These are phyloP conservation scores for Diuraphis noxia DNA, from an alignment of 1,140 invertebrate genomes.

Conservation along the genomic window DNA sequence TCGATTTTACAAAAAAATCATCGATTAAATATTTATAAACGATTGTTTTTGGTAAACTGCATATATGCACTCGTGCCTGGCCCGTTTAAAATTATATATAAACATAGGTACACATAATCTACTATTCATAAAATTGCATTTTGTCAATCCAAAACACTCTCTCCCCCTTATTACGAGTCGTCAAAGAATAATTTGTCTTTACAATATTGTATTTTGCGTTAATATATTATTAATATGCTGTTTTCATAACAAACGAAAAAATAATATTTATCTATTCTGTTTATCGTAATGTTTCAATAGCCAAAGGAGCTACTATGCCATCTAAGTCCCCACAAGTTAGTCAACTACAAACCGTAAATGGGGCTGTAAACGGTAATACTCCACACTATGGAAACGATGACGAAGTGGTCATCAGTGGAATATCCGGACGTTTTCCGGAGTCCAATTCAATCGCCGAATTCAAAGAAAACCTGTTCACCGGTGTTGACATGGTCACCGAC, in stretches of 20 bases:
- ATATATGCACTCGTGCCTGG: too few species aligned
- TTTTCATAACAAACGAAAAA: neutral
- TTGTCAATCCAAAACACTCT: too few species aligned
- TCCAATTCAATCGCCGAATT: slow-evolving; percentile 88
- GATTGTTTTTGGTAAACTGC: too few species aligned
- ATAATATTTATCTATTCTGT: neutral
- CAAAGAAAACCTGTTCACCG: slow-evolving; percentile 79
- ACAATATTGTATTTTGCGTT: neutral
- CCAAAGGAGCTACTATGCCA: slow-evolving; percentile 47
- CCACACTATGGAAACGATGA: slow-evolving; percentile 59
- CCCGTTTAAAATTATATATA: too few species aligned
- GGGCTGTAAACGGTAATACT: neutral
- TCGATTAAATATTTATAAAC: too few species aligned
- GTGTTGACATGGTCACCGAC: slow-evolving; percentile 86
- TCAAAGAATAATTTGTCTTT: neutral
- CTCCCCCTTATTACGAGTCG: neutral
- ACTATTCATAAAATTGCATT: too few species aligned
- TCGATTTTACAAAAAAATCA: too few species aligned
- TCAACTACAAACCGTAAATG: slow-evolving; percentile 24
- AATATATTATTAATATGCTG: neutral
- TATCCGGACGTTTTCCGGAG: slow-evolving; percentile 88
- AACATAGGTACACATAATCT: too few species aligned
- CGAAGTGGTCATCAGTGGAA: slow-evolving; percentile 84
- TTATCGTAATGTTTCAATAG: neutral
- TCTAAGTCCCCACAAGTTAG: neutral